Conservation (phyloP, 2,888 invertebrate species). For the Seira sanloemensis region DNA sequence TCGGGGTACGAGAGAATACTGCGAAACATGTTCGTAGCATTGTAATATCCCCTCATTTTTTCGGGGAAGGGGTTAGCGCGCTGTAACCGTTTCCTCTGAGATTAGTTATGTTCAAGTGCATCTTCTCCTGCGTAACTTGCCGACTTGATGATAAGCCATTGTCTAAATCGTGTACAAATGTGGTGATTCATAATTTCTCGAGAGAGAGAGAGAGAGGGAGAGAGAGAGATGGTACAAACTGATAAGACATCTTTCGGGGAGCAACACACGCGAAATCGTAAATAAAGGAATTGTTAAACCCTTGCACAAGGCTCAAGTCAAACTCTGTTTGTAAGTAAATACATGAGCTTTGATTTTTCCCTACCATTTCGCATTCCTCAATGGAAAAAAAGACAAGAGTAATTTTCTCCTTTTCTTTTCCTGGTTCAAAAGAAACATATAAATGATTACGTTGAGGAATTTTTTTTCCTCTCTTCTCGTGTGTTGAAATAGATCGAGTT, state of each 20-base stretch:
- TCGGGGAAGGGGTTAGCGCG: neutral
- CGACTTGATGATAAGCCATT: neutral
- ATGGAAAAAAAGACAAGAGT: neutral
- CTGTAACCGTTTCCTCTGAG: neutral
- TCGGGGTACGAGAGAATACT: neutral
- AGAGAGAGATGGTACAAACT: neutral
- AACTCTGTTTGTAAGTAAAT: neutral
- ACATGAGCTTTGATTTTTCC: no score
- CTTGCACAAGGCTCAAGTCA: neutral
- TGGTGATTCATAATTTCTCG: conserved; percentile 11
- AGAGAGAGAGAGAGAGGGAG: no score
- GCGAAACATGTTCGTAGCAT: neutral
- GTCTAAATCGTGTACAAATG: neutral
- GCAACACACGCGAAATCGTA: neutral
- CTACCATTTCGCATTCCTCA: no score
- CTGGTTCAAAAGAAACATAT: neutral
- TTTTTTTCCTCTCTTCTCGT: neutral
- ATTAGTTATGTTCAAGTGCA: conserved; percentile 12
- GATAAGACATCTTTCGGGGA: neutral
- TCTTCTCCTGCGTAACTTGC: neutral
- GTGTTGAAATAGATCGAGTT: conserved; percentile 2
- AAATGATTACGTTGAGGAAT: conserved; percentile 16
- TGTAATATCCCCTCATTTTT: neutral
- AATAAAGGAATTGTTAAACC: no score
- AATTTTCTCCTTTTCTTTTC: conserved; percentile 5